phyloP scores from a whole-genome alignment of 23 tunicate species.

The Botrylloides violaceus region DNA sequence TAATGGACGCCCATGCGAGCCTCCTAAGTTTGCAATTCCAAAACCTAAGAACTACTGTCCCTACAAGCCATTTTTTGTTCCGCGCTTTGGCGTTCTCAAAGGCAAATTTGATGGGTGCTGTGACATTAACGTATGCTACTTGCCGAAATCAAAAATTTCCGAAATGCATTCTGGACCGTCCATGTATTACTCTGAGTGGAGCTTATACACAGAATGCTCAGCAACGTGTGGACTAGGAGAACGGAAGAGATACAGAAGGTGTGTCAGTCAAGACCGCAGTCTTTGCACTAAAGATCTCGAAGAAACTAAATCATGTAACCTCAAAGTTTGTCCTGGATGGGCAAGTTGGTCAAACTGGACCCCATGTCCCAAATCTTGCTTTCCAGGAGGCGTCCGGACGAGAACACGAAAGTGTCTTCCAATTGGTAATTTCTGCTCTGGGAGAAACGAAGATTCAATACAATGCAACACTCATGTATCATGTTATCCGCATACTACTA shows the following conservation, averaged over 20 bases:
- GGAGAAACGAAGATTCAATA: not conserved
- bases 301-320: not conserved
- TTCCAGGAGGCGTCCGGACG: constrained; percentile 1
- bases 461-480: not conserved
- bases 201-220: constrained; percentile 26
- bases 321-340: not conserved
- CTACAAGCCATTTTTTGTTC: constrained; percentile 27
- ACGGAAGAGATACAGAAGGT: constrained; percentile 17
- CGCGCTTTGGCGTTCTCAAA: constrained; percentile 34
- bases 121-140: constrained; percentile 50
- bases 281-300: constrained; percentile 1
- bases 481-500: too few species aligned
- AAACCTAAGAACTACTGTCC: constrained; percentile 34
- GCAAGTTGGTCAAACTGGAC: not conserved
- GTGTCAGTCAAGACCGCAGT: constrained; percentile 21
- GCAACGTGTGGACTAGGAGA: constrained; percentile 43
- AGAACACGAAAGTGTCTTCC: constrained; percentile 5
- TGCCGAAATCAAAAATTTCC: constrained; percentile 21
- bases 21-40: not conserved
- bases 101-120: constrained; percentile 88
- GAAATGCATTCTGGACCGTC: constrained; percentile 35
- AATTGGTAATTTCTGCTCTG: not conserved
- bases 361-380: not conserved
- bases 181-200: constrained; percentile 35
- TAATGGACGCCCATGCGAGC: constrained; percentile 2